Evolutionary conservation across 2,113 vertebrate genomes (phyloP).

Genomic region (Chitala chitala): DNA sequence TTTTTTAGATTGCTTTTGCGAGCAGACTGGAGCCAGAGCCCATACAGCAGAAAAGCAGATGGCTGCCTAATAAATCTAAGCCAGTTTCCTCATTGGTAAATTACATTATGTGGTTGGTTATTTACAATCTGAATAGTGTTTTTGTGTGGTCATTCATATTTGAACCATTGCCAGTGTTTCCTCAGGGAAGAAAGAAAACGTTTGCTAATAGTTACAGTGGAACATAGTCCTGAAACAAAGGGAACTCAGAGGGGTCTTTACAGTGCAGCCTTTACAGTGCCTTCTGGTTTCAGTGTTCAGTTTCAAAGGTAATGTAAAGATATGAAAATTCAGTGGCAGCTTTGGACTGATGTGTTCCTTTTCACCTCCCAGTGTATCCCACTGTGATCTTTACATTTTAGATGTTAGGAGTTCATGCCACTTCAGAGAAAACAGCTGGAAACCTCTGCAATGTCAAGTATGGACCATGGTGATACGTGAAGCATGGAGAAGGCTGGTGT

Average conservation of each 20-base stretch:
- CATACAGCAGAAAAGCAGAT: neutral
- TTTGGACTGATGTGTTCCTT: constrained; percentile 6
- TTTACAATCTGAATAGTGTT: constrained; percentile 20
- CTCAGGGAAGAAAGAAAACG: neutral
- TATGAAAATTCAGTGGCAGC: neutral
- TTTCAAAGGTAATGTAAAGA: neutral
- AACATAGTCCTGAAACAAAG: constrained; percentile 3
- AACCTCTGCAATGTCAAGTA: neutral
- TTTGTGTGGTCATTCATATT: constrained; percentile 21
- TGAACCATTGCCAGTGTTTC: constrained; percentile 17
- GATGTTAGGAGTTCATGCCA: neutral
- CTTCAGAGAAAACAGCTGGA: neutral
- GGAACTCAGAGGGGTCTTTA: neutral
- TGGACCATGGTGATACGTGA: too few species aligned
- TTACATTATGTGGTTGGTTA: constrained; percentile 11
- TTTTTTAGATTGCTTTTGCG: neutral
- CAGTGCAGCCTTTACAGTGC: neutral
- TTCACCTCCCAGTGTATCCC: neutral
- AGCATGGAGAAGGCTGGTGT: too few species aligned
- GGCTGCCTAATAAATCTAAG: constrained; percentile 16
- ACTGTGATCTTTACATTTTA: neutral
- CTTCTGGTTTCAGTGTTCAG: neutral
- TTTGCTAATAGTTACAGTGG: constrained; percentile 15
- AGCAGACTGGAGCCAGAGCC: neutral
- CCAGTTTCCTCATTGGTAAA: constrained; percentile 17